Percentiles rank a stretch among this genome's conserved stretches.
phyloP scores from a whole-genome alignment of 2,888 invertebrate species.

The Agrotis puta region DNA sequence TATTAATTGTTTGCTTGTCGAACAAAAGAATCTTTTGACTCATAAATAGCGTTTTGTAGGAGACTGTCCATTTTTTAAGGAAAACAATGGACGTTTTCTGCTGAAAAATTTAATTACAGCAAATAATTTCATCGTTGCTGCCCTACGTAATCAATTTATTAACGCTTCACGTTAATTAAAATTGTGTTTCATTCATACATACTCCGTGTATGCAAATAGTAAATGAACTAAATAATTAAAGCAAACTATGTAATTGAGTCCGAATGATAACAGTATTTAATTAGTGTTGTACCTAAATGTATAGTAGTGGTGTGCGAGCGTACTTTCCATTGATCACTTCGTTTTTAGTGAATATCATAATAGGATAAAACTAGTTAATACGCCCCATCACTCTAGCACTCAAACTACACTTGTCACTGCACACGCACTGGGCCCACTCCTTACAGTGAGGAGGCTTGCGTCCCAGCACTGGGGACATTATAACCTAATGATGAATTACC shows the following conservation, averaged over 20 bases:
- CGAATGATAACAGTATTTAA: background rate
- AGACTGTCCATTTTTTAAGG: constrained; percentile 14
- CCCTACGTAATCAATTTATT: constrained; percentile 43
- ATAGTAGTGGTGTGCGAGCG: background rate
- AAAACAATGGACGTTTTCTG: constrained; percentile 18
- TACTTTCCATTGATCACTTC: background rate
- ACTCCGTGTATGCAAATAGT: constrained; percentile 19
- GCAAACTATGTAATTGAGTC: constrained; percentile 1
- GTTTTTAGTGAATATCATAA: background rate
- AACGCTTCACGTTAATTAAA: constrained; percentile 51
- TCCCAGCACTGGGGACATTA: no score
- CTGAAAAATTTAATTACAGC: constrained; percentile 27
- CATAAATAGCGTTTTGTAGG: background rate
- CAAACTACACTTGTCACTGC: no score
- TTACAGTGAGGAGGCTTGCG: no score
- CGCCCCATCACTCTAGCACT: no score
- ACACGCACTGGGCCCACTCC: no score
- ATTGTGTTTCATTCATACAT: constrained; percentile 25
- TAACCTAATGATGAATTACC: background rate
- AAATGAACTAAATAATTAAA: constrained; percentile 21
- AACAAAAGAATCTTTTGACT: constrained; percentile 9
- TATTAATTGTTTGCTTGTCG: background rate
- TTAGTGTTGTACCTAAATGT: constrained; percentile 6
- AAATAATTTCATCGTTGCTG: constrained; percentile 30
- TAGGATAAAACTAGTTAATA: no score